A percentile compares a stretch with the other conserved stretches of the same genome.
Conservation (phyloP, 2,113 vertebrate species). For the Scophthalmus maximus region DNA sequence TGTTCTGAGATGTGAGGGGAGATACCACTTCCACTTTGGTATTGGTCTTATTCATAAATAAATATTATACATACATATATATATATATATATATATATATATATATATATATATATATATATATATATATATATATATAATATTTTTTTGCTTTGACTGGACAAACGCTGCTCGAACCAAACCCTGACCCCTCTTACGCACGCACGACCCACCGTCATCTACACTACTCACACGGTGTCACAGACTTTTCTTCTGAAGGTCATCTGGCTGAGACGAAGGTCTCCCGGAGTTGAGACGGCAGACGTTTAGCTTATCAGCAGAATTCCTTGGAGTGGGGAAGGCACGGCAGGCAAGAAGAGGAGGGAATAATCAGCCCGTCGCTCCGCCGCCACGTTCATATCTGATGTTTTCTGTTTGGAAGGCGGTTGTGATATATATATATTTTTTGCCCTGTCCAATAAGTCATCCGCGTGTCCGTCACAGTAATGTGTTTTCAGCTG, state of each 20-base stretch:
- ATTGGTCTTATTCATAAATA: background rate
- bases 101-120: no score
- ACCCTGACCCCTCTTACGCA: conserved; percentile 21
- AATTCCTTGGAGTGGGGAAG: conserved; percentile 4
- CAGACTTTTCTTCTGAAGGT: conserved; percentile 57
- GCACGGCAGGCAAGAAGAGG: conserved; percentile 19
- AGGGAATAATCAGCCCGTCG: conserved; percentile 14
- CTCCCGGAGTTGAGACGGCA: conserved; percentile 31
- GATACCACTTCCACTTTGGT: background rate
- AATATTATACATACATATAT: no score
- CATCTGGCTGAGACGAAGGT: conserved; percentile 35
- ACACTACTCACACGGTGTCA: conserved; percentile 38
- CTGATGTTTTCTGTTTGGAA: background rate
- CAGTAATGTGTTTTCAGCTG: background rate
- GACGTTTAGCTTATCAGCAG: conserved; percentile 41
- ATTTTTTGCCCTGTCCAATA: conserved; percentile 1
- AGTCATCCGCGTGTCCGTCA: background rate
- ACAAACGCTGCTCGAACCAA: background rate
- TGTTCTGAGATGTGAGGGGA: background rate
- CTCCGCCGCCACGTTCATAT: background rate
- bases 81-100: no score
- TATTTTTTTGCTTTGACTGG: background rate
- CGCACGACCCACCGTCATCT: background rate
- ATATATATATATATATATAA: no score
- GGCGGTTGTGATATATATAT: background rate